Evolutionary conservation across 2,113 vertebrate species (phyloP).

Genomic region (Strigops habroptila): DNA sequence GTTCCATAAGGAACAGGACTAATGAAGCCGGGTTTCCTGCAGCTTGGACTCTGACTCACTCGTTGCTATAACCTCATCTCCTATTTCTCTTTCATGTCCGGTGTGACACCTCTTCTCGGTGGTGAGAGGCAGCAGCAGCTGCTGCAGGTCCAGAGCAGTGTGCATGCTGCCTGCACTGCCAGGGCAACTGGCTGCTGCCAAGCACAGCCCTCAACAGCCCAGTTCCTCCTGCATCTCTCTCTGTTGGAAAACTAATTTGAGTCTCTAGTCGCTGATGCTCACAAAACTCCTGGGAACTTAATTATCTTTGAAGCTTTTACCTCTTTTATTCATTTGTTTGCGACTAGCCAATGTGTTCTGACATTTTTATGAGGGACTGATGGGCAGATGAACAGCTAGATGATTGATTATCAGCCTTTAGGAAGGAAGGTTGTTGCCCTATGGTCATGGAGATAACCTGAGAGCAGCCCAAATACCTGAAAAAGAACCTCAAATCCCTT

Average conservation of each 20-base stretch:
- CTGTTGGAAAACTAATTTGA: neutral
- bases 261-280: neutral
- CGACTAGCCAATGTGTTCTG: neutral
- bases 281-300: constrained; percentile 7
- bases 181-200: neutral
- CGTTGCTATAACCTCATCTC: accelerated
- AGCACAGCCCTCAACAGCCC: accelerated
- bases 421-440: neutral
- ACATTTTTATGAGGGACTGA: constrained; percentile 26
- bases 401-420: neutral
- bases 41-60: neutral
- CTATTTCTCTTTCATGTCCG: accelerated
- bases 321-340: constrained; percentile 33
- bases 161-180: neutral
- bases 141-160: neutral
- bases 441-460: neutral
- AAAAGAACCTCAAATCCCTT: neutral
- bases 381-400: neutral
- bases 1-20: neutral
- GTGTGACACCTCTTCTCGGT: accelerated
- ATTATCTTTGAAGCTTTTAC: constrained; percentile 28
- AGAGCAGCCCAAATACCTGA: neutral
- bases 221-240: neutral
- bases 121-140: neutral
- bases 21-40: neutral